phyloP scores from a whole-genome alignment of 2,113 vertebrate species.

The Peucedramus taeniatus region DNA sequence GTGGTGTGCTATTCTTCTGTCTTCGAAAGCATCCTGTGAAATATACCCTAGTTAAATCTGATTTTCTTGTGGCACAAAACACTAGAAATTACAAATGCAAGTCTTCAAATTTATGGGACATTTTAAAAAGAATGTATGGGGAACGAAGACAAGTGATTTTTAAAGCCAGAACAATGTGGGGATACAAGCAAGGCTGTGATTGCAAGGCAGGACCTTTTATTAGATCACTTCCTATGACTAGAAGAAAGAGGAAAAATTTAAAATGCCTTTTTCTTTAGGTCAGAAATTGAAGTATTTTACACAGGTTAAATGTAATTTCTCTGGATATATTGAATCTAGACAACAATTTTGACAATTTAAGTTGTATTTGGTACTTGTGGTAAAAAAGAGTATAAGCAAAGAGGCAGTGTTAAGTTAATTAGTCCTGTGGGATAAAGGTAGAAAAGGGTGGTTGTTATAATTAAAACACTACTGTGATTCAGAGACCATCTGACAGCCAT shows the following conservation, averaged over 20 bases:
- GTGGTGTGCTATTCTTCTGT: background rate
- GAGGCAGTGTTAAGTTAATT: background rate
- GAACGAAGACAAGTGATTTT: background rate
- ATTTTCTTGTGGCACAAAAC: background rate
- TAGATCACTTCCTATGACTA: background rate
- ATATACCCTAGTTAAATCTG: background rate
- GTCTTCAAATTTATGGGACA: background rate
- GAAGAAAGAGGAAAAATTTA: background rate
- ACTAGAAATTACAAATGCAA: background rate
- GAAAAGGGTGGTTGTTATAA: background rate
- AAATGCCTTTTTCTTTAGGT: background rate
- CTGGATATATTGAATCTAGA: background rate
- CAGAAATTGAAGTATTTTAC: background rate
- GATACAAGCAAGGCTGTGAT: background rate
- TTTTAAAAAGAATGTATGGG: background rate
- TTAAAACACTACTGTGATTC: conserved; percentile 1
- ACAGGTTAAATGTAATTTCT: background rate
- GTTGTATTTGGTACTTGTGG: background rate
- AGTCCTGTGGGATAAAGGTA: background rate
- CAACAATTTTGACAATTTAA: background rate
- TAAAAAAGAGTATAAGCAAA: background rate
- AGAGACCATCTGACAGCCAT: background rate
- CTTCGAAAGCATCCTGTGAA: background rate
- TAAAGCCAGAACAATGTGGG: background rate
- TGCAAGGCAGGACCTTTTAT: background rate